Evolutionary conservation across 2,888 invertebrate species (phyloP).

Genomic region (Eumerus sabulonum): DNA sequence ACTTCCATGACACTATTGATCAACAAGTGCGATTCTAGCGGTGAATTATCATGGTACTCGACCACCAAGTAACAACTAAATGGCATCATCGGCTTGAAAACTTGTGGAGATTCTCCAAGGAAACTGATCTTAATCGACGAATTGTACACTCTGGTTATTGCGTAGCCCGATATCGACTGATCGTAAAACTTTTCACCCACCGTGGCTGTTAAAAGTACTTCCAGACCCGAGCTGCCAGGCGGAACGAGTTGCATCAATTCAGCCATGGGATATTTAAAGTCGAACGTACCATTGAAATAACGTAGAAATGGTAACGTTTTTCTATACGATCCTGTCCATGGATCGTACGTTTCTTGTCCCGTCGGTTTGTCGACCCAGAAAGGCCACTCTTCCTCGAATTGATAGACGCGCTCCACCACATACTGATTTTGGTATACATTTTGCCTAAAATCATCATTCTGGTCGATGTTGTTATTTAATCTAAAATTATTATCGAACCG

Average conservation of each 20-base stretch:
- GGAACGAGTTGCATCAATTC: slow-evolving; percentile 84
- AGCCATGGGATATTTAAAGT: slow-evolving; percentile 91
- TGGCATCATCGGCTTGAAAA: slow-evolving; percentile 97
- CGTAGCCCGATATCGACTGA: slow-evolving; percentile 90
- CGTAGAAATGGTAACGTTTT: slow-evolving; percentile 85
- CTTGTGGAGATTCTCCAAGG: slow-evolving; percentile 93
- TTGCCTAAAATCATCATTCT: slow-evolving; percentile 48
- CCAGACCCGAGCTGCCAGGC: slow-evolving; percentile 82
- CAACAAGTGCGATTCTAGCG: slow-evolving; percentile 84
- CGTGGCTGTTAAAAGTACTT: slow-evolving; percentile 90
- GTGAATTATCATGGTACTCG: slow-evolving; percentile 94
- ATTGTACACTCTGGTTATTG: slow-evolving; percentile 92
- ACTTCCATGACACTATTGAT: slow-evolving; percentile 84
- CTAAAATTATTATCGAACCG: background rate
- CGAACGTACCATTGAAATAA: slow-evolving; percentile 92
- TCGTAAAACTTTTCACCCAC: slow-evolving; percentile 93
- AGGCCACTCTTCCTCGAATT: slow-evolving; percentile 89
- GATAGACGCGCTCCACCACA: slow-evolving; percentile 86
- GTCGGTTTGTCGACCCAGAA: slow-evolving; percentile 88
- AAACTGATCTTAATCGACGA: slow-evolving; percentile 90
- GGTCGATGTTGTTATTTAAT: slow-evolving; percentile 58
- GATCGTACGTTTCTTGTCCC: slow-evolving; percentile 77
- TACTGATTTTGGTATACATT: slow-evolving; percentile 80
- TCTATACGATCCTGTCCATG: slow-evolving; percentile 78
- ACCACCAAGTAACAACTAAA: slow-evolving; percentile 92